Evolutionary conservation across 2,113 vertebrate species (phyloP).

Genomic region (Misgurnus mizolepis): DNA sequence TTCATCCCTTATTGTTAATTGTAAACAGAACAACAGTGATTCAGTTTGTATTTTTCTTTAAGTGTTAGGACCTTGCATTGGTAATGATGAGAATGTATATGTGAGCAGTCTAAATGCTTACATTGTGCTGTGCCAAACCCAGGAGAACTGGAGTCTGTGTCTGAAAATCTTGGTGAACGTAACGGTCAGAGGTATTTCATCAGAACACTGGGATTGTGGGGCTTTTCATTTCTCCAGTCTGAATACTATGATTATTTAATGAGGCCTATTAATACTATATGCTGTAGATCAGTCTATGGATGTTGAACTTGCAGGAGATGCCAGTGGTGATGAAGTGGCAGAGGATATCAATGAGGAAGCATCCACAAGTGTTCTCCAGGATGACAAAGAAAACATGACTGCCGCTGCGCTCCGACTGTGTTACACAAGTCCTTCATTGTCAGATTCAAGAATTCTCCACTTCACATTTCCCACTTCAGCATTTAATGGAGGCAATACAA

Average conservation of each 20-base stretch:
- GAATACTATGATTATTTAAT: not conserved
- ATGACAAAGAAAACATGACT: not conserved
- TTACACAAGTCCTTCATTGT: not conserved
- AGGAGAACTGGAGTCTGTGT: conserved; percentile 72
- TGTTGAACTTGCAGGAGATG: not conserved
- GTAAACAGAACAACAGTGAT: not conserved
- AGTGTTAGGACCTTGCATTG: conserved; percentile 1
- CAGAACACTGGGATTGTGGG: not conserved
- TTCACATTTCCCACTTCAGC: not conserved
- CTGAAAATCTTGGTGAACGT: conserved; percentile 71
- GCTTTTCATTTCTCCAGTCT: not conserved
- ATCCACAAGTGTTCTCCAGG: not conserved
- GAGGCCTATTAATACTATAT: not conserved
- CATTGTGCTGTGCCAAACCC: conserved; percentile 66
- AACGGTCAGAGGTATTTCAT: conserved; percentile 65
- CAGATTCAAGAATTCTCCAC: not conserved
- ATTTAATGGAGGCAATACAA: not conserved
- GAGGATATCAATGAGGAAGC: not conserved
- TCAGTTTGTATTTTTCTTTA: not conserved
- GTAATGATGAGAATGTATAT: conserved; percentile 46
- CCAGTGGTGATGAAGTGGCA: not conserved
- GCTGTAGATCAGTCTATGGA: not conserved
- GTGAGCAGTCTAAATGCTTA: conserved; percentile 62
- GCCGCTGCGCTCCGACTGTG: not conserved
- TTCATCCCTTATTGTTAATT: not conserved